phyloP scores from a whole-genome alignment of 2,797 vertebrate genomes.

The Aulostomus chinensis region DNA sequence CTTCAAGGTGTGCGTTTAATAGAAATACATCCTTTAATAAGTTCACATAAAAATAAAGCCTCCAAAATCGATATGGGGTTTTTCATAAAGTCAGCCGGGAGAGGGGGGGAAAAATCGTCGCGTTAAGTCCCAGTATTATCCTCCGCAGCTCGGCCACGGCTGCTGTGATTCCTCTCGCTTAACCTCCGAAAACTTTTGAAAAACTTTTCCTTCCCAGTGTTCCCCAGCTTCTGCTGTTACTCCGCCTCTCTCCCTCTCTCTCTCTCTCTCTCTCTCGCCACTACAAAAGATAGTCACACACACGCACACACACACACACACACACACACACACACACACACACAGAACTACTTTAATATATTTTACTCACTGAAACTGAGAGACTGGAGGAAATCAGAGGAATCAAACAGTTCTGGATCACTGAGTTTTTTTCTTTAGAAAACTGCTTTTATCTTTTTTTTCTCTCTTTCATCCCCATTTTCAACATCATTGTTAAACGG shows the following conservation, averaged over 20 bases:
- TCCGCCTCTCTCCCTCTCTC: conserved; percentile 67
- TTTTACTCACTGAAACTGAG: too few relatives aligned
- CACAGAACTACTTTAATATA: too few relatives aligned
- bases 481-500: too few relatives aligned
- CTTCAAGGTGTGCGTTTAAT: conserved; percentile 70
- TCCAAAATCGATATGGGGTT: conserved; percentile 63
- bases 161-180: conserved; percentile 73
- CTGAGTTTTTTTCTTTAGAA: too few relatives aligned
- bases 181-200: conserved; percentile 78
- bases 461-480: too few relatives aligned
- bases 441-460: too few relatives aligned
- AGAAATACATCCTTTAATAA: conserved; percentile 85
- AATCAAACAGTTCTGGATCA: too few relatives aligned
- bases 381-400: too few relatives aligned
- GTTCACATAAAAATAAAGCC: conserved; percentile 64
- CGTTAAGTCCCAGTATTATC: conserved; percentile 70
- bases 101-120: too few relatives aligned
- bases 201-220: conserved; percentile 70
- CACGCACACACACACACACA: not conserved
- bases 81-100: conserved; percentile 67
- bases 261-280: conserved; percentile 11
- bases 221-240: conserved; percentile 67
- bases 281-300: not conserved
- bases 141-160: conserved; percentile 76
- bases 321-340: conserved; percentile 3